Conservation (phyloP, 2,797 vertebrate genomes). For the Mormyrops boulengeri region DNA sequence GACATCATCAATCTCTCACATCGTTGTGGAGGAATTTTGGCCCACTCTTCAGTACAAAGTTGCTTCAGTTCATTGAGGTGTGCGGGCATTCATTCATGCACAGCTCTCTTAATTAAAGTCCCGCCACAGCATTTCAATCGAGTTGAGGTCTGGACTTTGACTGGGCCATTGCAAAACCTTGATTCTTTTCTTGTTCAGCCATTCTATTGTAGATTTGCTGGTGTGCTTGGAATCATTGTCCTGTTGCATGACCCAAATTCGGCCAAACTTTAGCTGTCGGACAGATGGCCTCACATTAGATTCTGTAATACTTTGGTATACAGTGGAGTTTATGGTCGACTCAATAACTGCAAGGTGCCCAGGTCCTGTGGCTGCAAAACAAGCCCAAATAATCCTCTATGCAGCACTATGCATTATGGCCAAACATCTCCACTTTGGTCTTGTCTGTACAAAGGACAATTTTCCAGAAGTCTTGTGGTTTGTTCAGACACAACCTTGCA, state of each 20-base stretch:
- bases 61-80: background rate
- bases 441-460: background rate
- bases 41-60: background rate
- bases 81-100: background rate
- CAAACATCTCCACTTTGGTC: background rate
- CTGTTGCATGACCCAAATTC: background rate
- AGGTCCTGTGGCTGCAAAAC: background rate
- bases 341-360: background rate
- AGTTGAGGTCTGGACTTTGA: background rate
- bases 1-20: background rate
- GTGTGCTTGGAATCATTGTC: background rate
- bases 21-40: background rate
- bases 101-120: background rate
- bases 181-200: background rate
- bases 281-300: background rate
- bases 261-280: background rate
- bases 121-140: background rate
- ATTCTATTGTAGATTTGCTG: background rate
- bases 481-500: too few species aligned
- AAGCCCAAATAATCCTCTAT: background rate
- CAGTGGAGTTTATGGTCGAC: background rate
- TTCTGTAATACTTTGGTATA: background rate
- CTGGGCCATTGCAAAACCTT: background rate
- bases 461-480: too few species aligned
- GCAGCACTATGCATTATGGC: background rate